A percentile compares a stretch with the other conserved stretches of the same genome.
Evolutionary conservation across 2,113 vertebrate genomes (phyloP).

Genomic region (Gavialis gangeticus): DNA sequence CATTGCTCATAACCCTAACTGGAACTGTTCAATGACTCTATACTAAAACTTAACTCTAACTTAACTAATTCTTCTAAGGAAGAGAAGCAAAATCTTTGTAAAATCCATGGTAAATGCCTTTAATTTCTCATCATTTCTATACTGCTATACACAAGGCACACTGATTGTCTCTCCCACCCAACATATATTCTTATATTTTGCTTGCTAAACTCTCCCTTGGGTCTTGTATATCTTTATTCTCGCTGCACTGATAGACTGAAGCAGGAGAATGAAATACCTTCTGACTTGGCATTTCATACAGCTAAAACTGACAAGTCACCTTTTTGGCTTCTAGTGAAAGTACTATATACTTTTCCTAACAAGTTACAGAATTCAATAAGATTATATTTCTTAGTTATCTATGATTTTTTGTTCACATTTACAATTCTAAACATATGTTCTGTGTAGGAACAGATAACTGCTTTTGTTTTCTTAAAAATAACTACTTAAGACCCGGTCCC

Average conservation of each 20-base stretch:
- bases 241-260: background rate
- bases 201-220: background rate
- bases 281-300: background rate
- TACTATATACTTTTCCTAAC: background rate
- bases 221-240: background rate
- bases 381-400: background rate
- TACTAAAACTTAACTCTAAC: background rate
- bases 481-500: conserved; percentile 3
- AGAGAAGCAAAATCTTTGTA: conserved; percentile 31
- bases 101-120: conserved; percentile 23
- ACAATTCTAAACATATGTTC: background rate
- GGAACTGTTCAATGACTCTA: background rate
- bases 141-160: conserved; percentile 10
- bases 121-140: conserved; percentile 34
- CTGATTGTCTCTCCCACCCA: background rate
- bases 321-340: background rate
- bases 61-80: background rate
- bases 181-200: background rate
- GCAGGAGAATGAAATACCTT: background rate
- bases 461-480: background rate
- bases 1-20: background rate
- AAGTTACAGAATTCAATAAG: background rate
- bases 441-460: background rate
- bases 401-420: background rate
- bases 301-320: background rate